Base-by-base conservation (phyloP, 2,113 vertebrate species). In the Muscicapa adusta region DNA sequence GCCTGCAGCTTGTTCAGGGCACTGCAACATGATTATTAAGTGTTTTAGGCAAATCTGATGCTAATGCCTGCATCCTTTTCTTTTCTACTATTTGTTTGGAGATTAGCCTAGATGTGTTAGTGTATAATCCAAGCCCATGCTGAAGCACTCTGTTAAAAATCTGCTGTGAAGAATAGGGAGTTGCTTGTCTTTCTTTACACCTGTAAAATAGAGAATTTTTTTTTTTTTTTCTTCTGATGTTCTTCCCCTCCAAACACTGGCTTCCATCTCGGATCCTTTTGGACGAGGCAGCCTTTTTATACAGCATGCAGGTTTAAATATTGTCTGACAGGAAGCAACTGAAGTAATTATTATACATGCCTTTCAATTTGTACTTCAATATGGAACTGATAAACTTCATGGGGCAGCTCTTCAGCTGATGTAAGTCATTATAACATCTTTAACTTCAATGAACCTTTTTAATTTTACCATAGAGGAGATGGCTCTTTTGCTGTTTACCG, bases 341-440 rank as follows among this genome's bases (percentile, higher is more conserved):
- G 66, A 89, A 87, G 50, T 54, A 31, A 68, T 85, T 92, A 85
- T 76, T 88, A 72, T 61, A 94, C 53, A 85, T 4, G 3, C 8
- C 22, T 92, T 88, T 43, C 45, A 82, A 85, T 87, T 94, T 89
- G 61, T 89, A 66, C 79, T 92, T 92, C 84, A 89, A 76, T 92
- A 89, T 62, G 50, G 53, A 91, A 61, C 45, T 73, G 91, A 87
- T 85, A 95, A 94, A 94, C 77, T 91, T 94, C 77, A 72, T n/a
- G 45, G 89, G 76, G 25, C 93, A 93, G 70, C 86, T 68, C 94
- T 93, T 95, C 89, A 93, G 61, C 73, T 97, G 57, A 85, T 92
- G 48, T 20, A 92, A 93, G 57, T 89, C 94, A 91, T 93, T 78
- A 88, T 24, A 75, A 65, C 61, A 63, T 86, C 86, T 93, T 96